Conservation (phyloP, 2,113 vertebrate species). For the Perognathus longimembris region DNA sequence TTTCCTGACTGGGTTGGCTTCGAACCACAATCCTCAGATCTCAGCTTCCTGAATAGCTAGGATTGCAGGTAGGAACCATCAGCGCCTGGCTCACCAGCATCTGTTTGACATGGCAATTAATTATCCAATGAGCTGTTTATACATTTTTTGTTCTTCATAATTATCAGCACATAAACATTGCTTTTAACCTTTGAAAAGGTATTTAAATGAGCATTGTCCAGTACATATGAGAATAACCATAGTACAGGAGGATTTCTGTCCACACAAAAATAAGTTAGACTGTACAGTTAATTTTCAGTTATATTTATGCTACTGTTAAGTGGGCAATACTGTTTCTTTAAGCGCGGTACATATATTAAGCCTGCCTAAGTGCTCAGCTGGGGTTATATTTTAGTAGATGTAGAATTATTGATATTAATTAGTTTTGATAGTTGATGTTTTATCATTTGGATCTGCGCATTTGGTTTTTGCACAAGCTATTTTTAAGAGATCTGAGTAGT, state of each 20-base stretch:
- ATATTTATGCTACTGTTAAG: slow-evolving; percentile 90
- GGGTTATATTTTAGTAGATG: slow-evolving; percentile 86
- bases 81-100: no score
- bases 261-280: slow-evolving; percentile 83
- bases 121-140: slow-evolving; percentile 88
- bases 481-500: slow-evolving; percentile 82
- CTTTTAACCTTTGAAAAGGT: slow-evolving; percentile 86
- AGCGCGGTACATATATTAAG: slow-evolving; percentile 88
- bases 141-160: slow-evolving; percentile 81
- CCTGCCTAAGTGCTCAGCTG: slow-evolving; percentile 86
- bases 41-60: no score
- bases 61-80: no score
- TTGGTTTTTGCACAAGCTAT: slow-evolving; percentile 86
- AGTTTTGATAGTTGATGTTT: slow-evolving; percentile 87
- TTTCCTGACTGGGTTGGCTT: no score
- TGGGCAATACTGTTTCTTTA: slow-evolving; percentile 81
- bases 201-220: slow-evolving; percentile 88
- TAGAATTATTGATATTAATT: slow-evolving; percentile 87
- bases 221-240: slow-evolving; percentile 87
- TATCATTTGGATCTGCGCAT: slow-evolving; percentile 87
- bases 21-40: no score
- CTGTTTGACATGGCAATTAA: slow-evolving; percentile 76
- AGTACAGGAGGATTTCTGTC: slow-evolving; percentile 82
- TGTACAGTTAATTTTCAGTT: slow-evolving; percentile 88
- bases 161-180: slow-evolving; percentile 77